phyloP scores from a whole-genome alignment of 1,140 invertebrate species.

The Pseudomyrmex dendroicus region DNA sequence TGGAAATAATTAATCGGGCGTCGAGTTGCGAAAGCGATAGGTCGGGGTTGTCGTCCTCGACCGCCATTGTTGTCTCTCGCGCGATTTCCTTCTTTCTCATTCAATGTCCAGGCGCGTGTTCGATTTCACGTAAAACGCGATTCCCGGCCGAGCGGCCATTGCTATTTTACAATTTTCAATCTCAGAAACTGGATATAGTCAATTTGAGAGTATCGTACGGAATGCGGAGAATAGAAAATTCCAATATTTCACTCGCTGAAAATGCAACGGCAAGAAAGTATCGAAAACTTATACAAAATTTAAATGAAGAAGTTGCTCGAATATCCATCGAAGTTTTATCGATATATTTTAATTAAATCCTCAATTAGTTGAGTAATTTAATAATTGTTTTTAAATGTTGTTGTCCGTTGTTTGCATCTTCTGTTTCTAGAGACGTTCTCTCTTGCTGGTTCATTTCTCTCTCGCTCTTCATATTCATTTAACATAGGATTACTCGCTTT shows the following conservation, averaged over 20 bases:
- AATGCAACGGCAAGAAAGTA: background rate
- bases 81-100: conserved; percentile 1
- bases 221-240: conserved; percentile 25
- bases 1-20: conserved; percentile 63
- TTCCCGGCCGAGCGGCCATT: background rate
- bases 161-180: conserved; percentile 50
- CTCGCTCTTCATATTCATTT: background rate
- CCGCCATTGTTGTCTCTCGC: conserved; percentile 14
- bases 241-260: background rate
- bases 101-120: background rate
- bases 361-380: conserved; percentile 1
- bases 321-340: background rate
- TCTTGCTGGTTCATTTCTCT: background rate
- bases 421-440: background rate
- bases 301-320: conserved; percentile 2
- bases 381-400: background rate
- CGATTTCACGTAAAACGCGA: conserved; percentile 35
- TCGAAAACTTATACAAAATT: background rate
- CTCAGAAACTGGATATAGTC: conserved; percentile 23
- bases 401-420: background rate
- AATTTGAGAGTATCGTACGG: background rate
- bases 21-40: conserved; percentile 55
- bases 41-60: conserved; percentile 27
- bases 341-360: conserved; percentile 16
- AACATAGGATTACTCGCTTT: background rate